Base-by-base conservation (phyloP, 2,797 vertebrate species). In the Epinephelus malabaricus region DNA sequence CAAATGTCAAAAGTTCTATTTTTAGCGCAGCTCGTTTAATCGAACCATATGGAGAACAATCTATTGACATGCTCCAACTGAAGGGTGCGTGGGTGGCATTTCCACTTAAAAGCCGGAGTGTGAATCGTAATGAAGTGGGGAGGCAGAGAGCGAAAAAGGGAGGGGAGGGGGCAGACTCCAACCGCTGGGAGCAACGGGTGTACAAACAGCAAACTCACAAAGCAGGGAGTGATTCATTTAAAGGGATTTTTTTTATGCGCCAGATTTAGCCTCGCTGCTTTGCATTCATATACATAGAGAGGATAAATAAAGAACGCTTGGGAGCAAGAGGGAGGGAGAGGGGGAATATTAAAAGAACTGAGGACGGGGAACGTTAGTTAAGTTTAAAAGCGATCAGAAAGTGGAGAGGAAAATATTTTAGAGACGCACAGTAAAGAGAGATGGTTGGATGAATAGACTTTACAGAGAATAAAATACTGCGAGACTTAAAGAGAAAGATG, bases 81-180 rank as follows among this genome's bases (percentile, higher is more conserved):
- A 93, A 85, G 88, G 73, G 80, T 86, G 83, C 45, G 91, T 89
- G 88, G 91, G 91, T 82, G 89, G 87, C 86, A 88, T 92, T 91
- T 92, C 90, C 91, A 92, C 91, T 92, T 93, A 91, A 92, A 93
- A 94, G 90, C 84, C 9, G 1, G 67, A 80, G 88, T 70, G 79
- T 83, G 90, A 90, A 92, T 92, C 2, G 78, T 91, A 91, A 93
- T 92, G 90, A 94, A 91, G 86, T 72, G 77, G 85, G 83, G 86
- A 90, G 76, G 90, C 77, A 89, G 88, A 89, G 88, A 89, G 69
- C 6, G n/a, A 78, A 73, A 69, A 50, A 21, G 25, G 25, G 21
- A 53, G 47, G 61, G 46, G 56, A 64, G 80, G 74, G 79, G 72
- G 81, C n/a, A 69, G 74, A 82, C 83, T 88, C 55, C 18, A n/a